Base-by-base conservation (phyloP, 2,113 vertebrate species). In the Mobula birostris region DNA sequence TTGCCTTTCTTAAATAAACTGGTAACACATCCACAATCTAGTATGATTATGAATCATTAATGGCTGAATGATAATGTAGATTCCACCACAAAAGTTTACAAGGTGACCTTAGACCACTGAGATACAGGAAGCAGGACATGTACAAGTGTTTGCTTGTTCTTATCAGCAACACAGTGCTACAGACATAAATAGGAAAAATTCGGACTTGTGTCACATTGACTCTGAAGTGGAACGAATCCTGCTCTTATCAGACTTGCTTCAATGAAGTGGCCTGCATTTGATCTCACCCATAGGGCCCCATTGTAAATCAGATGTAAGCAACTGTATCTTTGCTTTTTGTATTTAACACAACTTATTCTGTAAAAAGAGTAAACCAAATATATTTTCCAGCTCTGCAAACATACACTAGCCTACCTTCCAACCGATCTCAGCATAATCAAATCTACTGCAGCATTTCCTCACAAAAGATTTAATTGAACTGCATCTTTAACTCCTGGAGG, bases 181-280 rank as follows among this genome's bases (percentile, higher is more conserved):
- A 36, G 91, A 93, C 70, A 74, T 56, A 27, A 93, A 74, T 36
- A 74, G 91, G 91, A 93, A 93, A 93, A 74, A 74, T 74, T 56
- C 68, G 48, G 48, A 93, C 91, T 92, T 70, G 88, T 24, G 88
- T 92, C 91, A 93, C 68, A 93, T n/a, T 40, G 88, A 70, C 91
- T 74, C 24, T 93, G 27, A 93, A 93, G 91, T 93, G 68, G 91
- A 93, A 90, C 19, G 12, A 66, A 68, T 40, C 70, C 14, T 72
- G 21, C 68, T 74, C 91, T 93, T 93, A 93, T 93, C 91, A 74
- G 70, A 74, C 70, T 29, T 72, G 91, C 68, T 76, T 93, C 29
- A 93, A 66, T 74, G 19, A 93, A 74, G 36, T 74, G 70, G 36
- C 91, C 36, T 74, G 70, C 48, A 74, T 29, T 93, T 56, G 66